Evolutionary conservation across 2,797 vertebrate species (phyloP).

Genomic region (Phataginus tricuspis): DNA sequence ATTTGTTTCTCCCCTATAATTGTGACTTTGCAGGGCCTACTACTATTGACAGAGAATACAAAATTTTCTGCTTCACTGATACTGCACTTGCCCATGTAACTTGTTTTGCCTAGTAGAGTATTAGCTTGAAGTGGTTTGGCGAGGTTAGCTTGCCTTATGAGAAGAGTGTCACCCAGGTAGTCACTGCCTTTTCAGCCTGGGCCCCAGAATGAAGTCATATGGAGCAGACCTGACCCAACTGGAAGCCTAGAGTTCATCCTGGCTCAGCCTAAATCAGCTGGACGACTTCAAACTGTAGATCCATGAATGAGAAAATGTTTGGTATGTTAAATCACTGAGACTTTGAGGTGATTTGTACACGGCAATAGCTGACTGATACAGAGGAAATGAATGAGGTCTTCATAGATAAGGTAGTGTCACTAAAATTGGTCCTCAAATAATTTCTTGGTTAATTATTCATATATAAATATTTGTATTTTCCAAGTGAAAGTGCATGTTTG

Average conservation of each 20-base stretch:
- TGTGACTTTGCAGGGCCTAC: neutral
- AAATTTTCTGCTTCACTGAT: neutral
- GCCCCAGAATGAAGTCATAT: neutral
- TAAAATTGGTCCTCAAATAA: neutral
- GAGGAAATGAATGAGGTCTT: neutral
- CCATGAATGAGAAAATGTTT: neutral
- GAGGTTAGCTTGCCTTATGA: neutral
- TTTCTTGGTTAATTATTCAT: neutral
- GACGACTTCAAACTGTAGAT: neutral
- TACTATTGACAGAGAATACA: neutral
- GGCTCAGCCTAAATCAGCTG: neutral
- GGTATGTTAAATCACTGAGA: neutral
- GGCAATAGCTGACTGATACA: neutral
- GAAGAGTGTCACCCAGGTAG: neutral
- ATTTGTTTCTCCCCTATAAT: neutral
- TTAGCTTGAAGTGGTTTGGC: neutral
- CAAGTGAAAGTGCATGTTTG: neutral
- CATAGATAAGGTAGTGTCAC: neutral
- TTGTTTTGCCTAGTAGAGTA: neutral
- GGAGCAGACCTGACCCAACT: neutral
- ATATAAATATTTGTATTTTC: neutral
- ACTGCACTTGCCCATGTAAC: neutral
- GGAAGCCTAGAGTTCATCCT: neutral
- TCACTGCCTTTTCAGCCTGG: neutral
- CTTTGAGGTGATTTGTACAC: neutral